Conservation (phyloP, 2,797 vertebrate genomes). For the Coendou prehensilis region DNA sequence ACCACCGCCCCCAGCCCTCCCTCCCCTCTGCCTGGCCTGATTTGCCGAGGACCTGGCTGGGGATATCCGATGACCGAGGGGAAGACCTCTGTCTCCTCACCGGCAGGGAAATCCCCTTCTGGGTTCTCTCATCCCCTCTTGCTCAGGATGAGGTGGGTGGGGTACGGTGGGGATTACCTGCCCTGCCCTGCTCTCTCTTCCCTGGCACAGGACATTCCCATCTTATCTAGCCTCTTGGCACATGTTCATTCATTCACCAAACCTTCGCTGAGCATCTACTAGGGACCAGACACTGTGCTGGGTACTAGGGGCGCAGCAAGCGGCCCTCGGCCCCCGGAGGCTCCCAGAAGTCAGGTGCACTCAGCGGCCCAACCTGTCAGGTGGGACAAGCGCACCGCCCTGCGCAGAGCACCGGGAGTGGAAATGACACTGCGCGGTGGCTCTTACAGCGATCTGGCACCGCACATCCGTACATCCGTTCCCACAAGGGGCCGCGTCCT, state of each 20-base stretch:
- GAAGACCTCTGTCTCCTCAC: not conserved
- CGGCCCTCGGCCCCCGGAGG: not conserved
- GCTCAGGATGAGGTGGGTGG: not conserved
- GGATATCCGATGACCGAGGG: slow-evolving; percentile 54
- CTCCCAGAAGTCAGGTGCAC: too few relatives aligned
- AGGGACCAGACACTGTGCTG: not conserved
- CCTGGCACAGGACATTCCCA: not conserved
- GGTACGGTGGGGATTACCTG: not conserved
- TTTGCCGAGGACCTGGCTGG: slow-evolving; percentile 3
- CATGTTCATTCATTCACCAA: not conserved
- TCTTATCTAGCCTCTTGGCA: not conserved
- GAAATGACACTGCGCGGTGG: not conserved
- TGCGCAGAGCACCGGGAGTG: not conserved
- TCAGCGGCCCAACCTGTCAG: too few relatives aligned
- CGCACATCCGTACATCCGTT: too few relatives aligned
- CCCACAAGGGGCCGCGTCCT: not conserved
- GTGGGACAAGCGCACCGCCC: too few relatives aligned
- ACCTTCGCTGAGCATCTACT: not conserved
- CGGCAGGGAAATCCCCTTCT: slow-evolving; percentile 62
- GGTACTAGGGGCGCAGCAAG: not conserved
- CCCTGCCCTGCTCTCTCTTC: not conserved
- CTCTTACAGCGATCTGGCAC: too few relatives aligned
- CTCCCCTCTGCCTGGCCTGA: not conserved
- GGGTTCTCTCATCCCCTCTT: not conserved
- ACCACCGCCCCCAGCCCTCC: not conserved